A percentile compares a stretch with the other conserved stretches of the same genome.
These are phyloP conservation scores for Neoseiulus cucumeris DNA, from an alignment of 1,140 invertebrate species.

Conservation along the genomic window DNA sequence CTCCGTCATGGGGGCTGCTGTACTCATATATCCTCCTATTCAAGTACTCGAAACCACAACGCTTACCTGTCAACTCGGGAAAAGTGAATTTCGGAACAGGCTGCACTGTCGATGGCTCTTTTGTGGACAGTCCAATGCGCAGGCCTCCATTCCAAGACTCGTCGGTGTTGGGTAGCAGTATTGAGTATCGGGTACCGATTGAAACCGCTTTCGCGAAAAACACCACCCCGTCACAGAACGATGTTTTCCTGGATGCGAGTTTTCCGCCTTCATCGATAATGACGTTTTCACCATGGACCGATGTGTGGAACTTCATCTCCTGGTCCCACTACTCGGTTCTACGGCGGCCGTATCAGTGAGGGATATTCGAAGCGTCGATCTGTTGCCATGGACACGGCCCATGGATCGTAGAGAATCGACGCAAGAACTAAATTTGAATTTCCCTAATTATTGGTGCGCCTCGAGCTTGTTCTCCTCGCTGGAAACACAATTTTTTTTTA, in stretches of 20 bases:
- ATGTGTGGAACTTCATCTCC: slow-evolving; percentile 21
- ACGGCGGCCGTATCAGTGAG: too few species aligned
- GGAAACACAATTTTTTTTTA: too few species aligned
- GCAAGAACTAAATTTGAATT: too few species aligned
- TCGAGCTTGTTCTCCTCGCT: too few species aligned
- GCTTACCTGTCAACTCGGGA: neutral
- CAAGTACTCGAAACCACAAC: too few species aligned
- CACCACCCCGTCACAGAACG: slow-evolving; percentile 28
- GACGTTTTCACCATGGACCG: slow-evolving; percentile 20
- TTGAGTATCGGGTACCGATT: slow-evolving; percentile 23
- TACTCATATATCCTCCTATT: too few species aligned
- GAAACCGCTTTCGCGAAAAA: slow-evolving; percentile 27
- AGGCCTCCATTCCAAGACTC: slow-evolving; percentile 27
- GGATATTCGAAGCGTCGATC: too few species aligned
- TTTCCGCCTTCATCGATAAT: slow-evolving; percentile 17
- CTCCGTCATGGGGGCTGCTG: too few species aligned
- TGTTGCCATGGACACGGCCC: too few species aligned
- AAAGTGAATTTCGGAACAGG: slow-evolving; percentile 21
- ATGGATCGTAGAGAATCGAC: too few species aligned
- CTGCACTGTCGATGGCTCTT: slow-evolving; percentile 23
- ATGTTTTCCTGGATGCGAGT: slow-evolving; percentile 21
- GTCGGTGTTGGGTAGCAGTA: slow-evolving; percentile 22
- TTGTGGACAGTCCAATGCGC: slow-evolving; percentile 26
- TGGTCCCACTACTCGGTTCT: too few species aligned
- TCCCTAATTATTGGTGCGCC: too few species aligned